These are phyloP conservation scores for Anser cygnoides DNA, from an alignment of 2,113 vertebrate species.

Conservation along the genomic window DNA sequence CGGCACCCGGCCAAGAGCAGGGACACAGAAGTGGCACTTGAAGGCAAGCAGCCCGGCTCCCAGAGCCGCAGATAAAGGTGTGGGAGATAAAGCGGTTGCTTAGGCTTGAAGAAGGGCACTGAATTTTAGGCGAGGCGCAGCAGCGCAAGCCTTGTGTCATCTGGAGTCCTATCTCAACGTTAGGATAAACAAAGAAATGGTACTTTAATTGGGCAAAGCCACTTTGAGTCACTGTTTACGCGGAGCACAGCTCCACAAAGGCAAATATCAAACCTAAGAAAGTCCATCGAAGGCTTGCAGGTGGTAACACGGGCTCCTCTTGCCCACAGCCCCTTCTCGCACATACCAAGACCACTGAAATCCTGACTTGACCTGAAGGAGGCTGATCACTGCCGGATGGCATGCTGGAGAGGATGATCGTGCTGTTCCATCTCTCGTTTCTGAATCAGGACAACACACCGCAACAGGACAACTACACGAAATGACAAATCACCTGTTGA, in stretches of 20 bases:
- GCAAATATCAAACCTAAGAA: neutral
- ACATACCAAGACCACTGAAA: neutral
- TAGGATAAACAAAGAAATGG: neutral
- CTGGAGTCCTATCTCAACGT: neutral
- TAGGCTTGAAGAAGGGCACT: neutral
- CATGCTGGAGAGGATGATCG: neutral
- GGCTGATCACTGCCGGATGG: neutral
- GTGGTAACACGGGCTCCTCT: neutral
- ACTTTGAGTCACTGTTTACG: slow-evolving; percentile 8
- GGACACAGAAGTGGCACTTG: slow-evolving; percentile 38
- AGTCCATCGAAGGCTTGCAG: neutral
- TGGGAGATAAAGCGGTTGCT: neutral
- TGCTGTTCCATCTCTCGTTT: neutral
- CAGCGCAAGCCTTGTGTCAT: neutral
- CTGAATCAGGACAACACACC: neutral
- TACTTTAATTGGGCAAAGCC: neutral
- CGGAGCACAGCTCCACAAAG: neutral
- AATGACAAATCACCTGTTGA: neutral
- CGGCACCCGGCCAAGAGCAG: neutral
- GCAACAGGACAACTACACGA: neutral
- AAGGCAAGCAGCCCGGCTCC: neutral
- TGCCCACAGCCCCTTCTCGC: accelerated
- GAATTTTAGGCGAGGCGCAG: accelerated
- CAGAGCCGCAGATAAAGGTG: neutral
- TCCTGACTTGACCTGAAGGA: neutral